Evolutionary conservation across 2,113 vertebrate species (phyloP).

Genomic region (Hippocampus zosterae): DNA sequence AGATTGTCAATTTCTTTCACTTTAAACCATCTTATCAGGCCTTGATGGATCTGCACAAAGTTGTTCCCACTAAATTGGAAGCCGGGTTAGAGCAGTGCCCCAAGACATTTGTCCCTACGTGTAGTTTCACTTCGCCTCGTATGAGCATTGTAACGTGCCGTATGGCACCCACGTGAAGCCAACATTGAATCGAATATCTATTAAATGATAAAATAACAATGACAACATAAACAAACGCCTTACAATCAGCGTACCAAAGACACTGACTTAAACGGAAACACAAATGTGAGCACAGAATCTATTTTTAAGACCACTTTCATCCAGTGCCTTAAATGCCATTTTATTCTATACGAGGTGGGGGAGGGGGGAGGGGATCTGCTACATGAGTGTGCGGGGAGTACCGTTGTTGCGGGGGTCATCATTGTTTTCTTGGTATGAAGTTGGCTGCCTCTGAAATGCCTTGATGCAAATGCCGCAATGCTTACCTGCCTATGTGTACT

Average conservation of each 20-base stretch:
- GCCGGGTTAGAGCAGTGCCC: background rate
- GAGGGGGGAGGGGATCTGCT: slow-evolving; percentile 5
- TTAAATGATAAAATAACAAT: background rate
- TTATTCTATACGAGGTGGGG: slow-evolving; percentile 1
- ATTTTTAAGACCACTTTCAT: slow-evolving; percentile 10
- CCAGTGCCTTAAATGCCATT: slow-evolving; percentile 30
- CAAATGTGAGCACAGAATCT: slow-evolving; percentile 7
- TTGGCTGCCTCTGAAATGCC: background rate
- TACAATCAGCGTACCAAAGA: slow-evolving; percentile 35
- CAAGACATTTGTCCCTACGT: background rate
- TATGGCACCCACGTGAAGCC: slow-evolving; percentile 10
- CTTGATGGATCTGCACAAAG: background rate
- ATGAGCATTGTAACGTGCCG: background rate
- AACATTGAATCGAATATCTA: background rate
- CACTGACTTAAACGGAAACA: slow-evolving; percentile 12
- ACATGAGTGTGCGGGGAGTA: background rate
- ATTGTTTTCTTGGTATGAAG: background rate
- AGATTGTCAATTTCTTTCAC: background rate
- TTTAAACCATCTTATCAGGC: no score
- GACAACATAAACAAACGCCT: no score
- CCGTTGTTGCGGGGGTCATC: background rate
- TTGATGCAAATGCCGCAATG: background rate
- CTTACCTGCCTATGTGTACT: background rate
- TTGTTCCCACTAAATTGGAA: background rate
- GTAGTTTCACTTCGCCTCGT: slow-evolving; percentile 16